These are phyloP conservation scores for Papilio polyxenes DNA, from an alignment of 1,140 invertebrate genomes.

Conservation along the genomic window DNA sequence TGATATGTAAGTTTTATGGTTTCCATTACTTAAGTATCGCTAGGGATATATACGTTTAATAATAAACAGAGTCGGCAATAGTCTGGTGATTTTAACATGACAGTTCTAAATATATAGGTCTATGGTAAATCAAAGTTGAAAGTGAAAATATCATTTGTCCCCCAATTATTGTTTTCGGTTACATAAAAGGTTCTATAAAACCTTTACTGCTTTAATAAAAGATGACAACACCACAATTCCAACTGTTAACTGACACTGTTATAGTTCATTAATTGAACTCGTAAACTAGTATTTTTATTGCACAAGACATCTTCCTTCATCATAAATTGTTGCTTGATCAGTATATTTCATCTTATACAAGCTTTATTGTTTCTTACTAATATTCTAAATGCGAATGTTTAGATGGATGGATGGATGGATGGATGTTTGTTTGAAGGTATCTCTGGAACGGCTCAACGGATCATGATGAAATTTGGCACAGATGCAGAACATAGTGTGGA, in stretches of 20 bases:
- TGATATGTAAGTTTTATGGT: background rate
- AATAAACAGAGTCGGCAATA: background rate
- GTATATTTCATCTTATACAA: background rate
- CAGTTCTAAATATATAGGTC: background rate
- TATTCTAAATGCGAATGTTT: no score
- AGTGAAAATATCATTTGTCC: background rate
- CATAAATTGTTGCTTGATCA: constrained; percentile 24
- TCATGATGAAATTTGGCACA: no score
- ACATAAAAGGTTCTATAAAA: background rate
- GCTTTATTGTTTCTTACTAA: constrained; percentile 11
- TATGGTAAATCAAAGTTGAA: background rate
- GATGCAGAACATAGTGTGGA: no score
- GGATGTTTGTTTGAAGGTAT: no score
- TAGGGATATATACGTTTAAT: background rate
- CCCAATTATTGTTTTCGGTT: background rate
- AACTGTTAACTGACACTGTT: constrained; percentile 29
- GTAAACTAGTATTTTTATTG: constrained; percentile 41
- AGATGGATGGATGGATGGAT: no score
- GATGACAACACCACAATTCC: background rate
- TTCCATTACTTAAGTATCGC: background rate
- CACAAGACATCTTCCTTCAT: constrained; percentile 19
- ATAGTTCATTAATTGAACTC: constrained; percentile 35
- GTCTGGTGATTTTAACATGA: background rate
- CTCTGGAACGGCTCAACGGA: no score
- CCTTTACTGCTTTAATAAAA: constrained; percentile 6